Conservation (phyloP, 2,888 invertebrate genomes). For the Drosophila lutescens region DNA sequence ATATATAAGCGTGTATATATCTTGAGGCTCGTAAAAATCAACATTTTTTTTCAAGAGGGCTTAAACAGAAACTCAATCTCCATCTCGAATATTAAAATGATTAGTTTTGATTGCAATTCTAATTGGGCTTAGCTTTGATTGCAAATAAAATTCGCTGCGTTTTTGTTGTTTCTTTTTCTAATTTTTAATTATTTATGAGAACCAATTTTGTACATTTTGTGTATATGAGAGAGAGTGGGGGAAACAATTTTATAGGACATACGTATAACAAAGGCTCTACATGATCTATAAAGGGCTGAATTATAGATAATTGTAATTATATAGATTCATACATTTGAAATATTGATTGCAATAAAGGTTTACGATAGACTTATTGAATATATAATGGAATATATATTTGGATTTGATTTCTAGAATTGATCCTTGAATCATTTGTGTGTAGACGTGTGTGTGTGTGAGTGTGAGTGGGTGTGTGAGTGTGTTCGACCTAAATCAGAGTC, state of each 20-base stretch:
- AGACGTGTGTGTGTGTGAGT: neutral
- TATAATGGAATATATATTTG: slow-evolving; percentile 64
- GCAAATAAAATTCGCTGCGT: slow-evolving; percentile 76
- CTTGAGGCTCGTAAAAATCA: slow-evolving; percentile 33
- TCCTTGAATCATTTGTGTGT: slow-evolving; percentile 45
- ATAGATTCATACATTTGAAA: slow-evolving; percentile 49
- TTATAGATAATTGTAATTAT: slow-evolving; percentile 51
- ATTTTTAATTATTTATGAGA: slow-evolving; percentile 73
- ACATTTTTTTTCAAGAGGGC: slow-evolving; percentile 30
- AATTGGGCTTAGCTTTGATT: slow-evolving; percentile 44
- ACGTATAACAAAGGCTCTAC: slow-evolving; percentile 70
- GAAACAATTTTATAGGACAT: slow-evolving; percentile 33
- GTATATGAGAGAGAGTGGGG: slow-evolving; percentile 37
- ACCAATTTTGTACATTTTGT: slow-evolving; percentile 77
- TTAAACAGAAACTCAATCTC: slow-evolving; percentile 64
- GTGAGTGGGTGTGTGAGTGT: slow-evolving; percentile 26
- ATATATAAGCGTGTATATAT: slow-evolving; percentile 50
- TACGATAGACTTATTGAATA: slow-evolving; percentile 53
- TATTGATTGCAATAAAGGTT: slow-evolving; percentile 53
- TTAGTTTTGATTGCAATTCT: slow-evolving; percentile 59
- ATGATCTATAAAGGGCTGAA: slow-evolving; percentile 59
- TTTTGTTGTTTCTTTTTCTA: slow-evolving; percentile 40
- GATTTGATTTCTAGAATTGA: slow-evolving; percentile 74
- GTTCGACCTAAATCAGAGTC: slow-evolving; percentile 72
- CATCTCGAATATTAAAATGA: slow-evolving; percentile 32